Percentiles rank a stretch among this genome's conserved stretches.
phyloP scores from a whole-genome alignment of 2,113 vertebrate species.

The Parus major region DNA sequence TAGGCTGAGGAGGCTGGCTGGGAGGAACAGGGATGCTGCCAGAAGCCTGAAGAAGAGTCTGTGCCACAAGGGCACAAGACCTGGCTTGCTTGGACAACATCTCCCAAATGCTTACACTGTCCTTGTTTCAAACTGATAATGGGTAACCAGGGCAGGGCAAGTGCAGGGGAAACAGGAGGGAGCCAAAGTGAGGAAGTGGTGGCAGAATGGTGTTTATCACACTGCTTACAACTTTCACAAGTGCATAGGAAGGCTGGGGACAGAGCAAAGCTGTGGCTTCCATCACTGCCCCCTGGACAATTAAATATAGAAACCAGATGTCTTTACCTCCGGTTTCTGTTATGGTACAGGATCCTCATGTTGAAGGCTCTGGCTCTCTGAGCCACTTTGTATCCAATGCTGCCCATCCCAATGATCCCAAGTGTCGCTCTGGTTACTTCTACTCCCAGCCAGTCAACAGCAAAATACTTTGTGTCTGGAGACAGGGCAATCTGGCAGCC shows the following conservation, averaged over 20 bases:
- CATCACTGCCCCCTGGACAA: accelerated
- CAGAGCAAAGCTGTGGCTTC: not conserved
- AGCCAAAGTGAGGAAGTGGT: not conserved
- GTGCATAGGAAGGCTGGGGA: not conserved
- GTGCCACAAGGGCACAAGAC: not conserved
- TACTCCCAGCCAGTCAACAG: conserved; percentile 64
- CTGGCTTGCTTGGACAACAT: not conserved
- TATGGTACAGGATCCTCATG: conserved; percentile 78
- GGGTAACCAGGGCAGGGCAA: not conserved
- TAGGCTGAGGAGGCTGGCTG: not conserved
- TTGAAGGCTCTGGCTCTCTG: conserved; percentile 72
- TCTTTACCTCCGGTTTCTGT: conserved; percentile 69
- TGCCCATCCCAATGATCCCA: conserved; percentile 77
- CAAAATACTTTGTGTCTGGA: conserved; percentile 33
- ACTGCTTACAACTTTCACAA: not conserved
- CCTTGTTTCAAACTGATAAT: not conserved
- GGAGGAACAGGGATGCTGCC: not conserved
- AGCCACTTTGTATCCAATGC: conserved; percentile 72
- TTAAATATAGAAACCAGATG: accelerated
- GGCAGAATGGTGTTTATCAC: not conserved
- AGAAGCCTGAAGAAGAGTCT: not conserved
- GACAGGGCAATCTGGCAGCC: conserved; percentile 49
- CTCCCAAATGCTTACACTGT: accelerated
- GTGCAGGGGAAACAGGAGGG: not conserved
- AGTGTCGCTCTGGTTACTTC: conserved; percentile 66